These are phyloP conservation scores for Yoshiicerus persimilis DNA, from an alignment of 1,140 invertebrate genomes.

Conservation along the genomic window DNA sequence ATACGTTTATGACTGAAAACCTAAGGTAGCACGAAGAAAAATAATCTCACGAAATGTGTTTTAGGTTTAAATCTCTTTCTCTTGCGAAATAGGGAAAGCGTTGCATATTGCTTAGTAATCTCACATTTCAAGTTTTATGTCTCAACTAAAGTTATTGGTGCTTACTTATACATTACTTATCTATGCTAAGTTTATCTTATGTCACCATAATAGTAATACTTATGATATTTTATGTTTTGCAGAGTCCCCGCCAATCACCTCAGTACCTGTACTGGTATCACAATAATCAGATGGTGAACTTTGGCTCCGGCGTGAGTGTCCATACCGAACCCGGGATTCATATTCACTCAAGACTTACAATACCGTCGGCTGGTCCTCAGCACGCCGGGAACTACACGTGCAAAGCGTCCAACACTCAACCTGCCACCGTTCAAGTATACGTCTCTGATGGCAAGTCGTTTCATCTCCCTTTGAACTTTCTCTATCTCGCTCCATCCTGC, in stretches of 20 bases:
- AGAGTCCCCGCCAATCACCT: slow-evolving; percentile 44
- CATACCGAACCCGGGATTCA: slow-evolving; percentile 48
- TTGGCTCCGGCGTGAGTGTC: slow-evolving; percentile 44
- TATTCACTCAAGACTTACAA: slow-evolving; percentile 50
- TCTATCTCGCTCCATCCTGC: background rate
- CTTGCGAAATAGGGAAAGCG: background rate
- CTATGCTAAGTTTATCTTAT: background rate
- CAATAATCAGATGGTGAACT: slow-evolving; percentile 52
- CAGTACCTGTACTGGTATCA: slow-evolving; percentile 53
- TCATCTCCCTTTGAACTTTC: background rate
- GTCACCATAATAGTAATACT: background rate
- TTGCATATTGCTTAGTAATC: background rate
- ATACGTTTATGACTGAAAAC: background rate
- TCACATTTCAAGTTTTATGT: background rate
- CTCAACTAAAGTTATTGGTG: background rate
- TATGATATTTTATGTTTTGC: background rate
- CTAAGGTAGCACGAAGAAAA: background rate
- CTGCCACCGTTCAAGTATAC: slow-evolving; percentile 55
- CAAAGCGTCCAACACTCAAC: slow-evolving; percentile 56
- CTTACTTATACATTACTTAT: background rate
- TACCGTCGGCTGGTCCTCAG: slow-evolving; percentile 44
- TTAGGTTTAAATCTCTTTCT: background rate
- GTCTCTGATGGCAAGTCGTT: slow-evolving; percentile 46
- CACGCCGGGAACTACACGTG: slow-evolving; percentile 55
- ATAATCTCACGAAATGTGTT: background rate